These are phyloP conservation scores for Muscicapa comitata DNA, from an alignment of 2,797 vertebrate species.

Conservation along the genomic window DNA sequence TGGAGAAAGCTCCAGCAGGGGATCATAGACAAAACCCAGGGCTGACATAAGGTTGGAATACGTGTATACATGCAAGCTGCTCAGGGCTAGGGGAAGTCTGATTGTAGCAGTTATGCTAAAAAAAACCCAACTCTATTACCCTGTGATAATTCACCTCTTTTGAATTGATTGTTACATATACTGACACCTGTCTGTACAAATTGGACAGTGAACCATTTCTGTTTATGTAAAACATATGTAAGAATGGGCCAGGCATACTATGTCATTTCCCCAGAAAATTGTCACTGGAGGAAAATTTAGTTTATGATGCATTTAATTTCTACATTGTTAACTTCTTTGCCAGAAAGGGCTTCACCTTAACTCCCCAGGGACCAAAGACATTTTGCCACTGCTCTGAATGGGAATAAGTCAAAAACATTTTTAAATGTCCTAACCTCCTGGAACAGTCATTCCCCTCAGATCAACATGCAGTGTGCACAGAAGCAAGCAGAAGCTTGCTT, in stretches of 20 bases:
- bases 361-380: not conserved
- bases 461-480: not conserved
- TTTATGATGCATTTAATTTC: not conserved
- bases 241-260: not conserved
- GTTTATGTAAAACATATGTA: not conserved
- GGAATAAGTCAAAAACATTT: not conserved
- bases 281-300: not conserved
- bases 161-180: not conserved
- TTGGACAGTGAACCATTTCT: not conserved
- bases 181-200: not conserved
- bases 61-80: not conserved
- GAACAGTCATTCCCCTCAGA: not conserved
- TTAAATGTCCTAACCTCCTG: not conserved
- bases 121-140: not conserved
- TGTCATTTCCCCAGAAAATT: not conserved
- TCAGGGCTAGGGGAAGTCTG: not conserved
- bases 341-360: not conserved
- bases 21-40: not conserved
- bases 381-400: not conserved
- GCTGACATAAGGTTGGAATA: fast-evolving
- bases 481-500: not conserved
- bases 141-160: not conserved
- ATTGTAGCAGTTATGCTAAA: not conserved
- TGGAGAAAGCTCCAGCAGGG: not conserved
- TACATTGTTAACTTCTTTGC: not conserved